A percentile compares a stretch with the other conserved stretches of the same genome.
Evolutionary conservation across 2,888 invertebrate species (phyloP).

Genomic region (Pollenia amentaria): DNA sequence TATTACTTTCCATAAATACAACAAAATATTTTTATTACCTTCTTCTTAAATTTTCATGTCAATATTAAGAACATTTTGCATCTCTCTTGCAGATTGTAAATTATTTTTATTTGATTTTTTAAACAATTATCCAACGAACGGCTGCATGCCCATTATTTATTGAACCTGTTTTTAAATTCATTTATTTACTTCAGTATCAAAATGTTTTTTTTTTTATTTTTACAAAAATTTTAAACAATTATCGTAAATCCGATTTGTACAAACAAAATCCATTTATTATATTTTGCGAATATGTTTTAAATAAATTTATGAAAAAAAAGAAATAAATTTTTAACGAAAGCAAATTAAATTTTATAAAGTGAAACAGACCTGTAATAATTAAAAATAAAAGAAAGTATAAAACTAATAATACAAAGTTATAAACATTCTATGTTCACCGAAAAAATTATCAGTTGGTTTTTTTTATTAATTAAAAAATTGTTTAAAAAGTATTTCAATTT

Average conservation of each 20-base stretch:
- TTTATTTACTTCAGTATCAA: slow-evolving; percentile 13
- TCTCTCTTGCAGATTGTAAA: neutral
- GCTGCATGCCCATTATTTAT: slow-evolving; percentile 12
- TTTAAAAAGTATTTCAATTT: too few relatives aligned
- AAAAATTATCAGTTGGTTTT: too few relatives aligned
- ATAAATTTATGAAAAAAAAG: neutral
- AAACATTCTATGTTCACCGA: too few relatives aligned
- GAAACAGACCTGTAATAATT: too few relatives aligned
- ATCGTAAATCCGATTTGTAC: slow-evolving; percentile 4
- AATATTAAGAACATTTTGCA: neutral
- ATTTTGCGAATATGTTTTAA: slow-evolving; percentile 8
- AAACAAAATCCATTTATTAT: neutral
- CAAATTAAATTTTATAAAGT: neutral
- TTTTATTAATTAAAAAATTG: too few relatives aligned
- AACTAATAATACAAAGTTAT: too few relatives aligned
- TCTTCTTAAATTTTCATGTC: neutral
- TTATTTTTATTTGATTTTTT: slow-evolving; percentile 4
- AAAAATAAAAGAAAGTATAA: too few relatives aligned
- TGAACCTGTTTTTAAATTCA: slow-evolving; percentile 5
- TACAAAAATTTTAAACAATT: slow-evolving; percentile 16
- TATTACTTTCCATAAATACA: too few relatives aligned
- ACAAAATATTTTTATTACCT: neutral
- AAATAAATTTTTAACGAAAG: neutral
- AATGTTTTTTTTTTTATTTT: slow-evolving; percentile 4
- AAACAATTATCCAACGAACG: neutral